These are phyloP conservation scores for Ariopsis seemanni DNA, from an alignment of 2,113 vertebrate species.

Conservation along the genomic window DNA sequence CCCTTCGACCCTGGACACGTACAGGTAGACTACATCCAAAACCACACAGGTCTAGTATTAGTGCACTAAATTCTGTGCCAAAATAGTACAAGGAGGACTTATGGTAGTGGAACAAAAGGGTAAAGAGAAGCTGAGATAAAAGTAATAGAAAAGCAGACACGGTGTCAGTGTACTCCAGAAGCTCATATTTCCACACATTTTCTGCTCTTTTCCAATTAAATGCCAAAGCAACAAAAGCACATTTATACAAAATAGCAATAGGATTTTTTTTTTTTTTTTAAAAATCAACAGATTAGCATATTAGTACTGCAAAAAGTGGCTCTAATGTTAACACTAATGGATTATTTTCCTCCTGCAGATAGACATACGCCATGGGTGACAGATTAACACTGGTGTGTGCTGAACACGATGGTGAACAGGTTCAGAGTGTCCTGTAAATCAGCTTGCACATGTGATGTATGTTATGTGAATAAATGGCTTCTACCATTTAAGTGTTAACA, in stretches of 20 bases:
- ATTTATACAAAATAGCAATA: neutral
- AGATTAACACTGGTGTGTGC: no score
- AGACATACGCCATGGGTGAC: no score
- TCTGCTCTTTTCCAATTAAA: no score
- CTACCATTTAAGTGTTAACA: no score
- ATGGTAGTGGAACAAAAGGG: neutral
- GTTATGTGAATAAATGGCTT: no score
- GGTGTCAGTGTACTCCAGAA: neutral
- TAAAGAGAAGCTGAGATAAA: constrained; percentile 9
- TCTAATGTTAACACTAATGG: no score
- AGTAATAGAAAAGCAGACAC: constrained; percentile 9
- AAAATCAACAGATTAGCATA: neutral
- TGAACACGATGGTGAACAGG: no score
- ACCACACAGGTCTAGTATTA: neutral
- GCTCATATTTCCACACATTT: constrained; percentile 7
- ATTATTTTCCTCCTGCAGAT: no score
- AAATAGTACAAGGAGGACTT: neutral
- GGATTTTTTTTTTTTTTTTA: no score
- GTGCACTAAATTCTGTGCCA: constrained; percentile 1
- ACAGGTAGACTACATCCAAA: neutral
- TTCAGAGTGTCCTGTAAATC: no score
- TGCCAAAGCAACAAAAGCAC: neutral
- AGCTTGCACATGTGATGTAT: no score
- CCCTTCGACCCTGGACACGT: no score
- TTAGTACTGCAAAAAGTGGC: neutral